phyloP scores from a whole-genome alignment of 2,888 invertebrate genomes.

The Neuroscelio doddi region DNA sequence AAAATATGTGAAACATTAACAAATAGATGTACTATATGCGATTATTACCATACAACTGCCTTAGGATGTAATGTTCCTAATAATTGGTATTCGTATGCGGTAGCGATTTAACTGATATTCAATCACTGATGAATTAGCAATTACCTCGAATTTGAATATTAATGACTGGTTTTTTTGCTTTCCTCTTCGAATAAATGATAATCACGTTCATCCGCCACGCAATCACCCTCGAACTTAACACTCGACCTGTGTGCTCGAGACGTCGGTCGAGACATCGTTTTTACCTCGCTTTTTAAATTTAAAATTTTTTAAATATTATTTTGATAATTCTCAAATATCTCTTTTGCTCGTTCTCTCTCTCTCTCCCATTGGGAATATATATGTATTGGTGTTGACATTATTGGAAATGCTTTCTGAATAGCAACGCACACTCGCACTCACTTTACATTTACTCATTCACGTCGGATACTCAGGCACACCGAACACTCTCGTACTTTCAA shows the following conservation, averaged over 20 bases:
- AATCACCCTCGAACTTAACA: constrained; percentile 21
- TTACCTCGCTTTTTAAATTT: constrained; percentile 15
- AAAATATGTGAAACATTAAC: constrained; percentile 71
- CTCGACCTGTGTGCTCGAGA: background rate
- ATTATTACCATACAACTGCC: constrained; percentile 63
- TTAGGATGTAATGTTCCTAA: constrained; percentile 55
- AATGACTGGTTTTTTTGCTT: constrained; percentile 18
- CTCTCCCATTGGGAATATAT: constrained; percentile 20
- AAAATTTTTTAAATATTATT: constrained; percentile 10
- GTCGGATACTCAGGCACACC: constrained; percentile 34
- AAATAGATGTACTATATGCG: constrained; percentile 67
- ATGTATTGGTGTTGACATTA: constrained; percentile 65
- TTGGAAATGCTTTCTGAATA: constrained; percentile 59
- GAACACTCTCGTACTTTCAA: constrained; percentile 54
- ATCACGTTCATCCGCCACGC: constrained; percentile 25
- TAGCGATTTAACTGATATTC: constrained; percentile 56
- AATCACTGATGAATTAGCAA: constrained; percentile 53
- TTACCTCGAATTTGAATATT: constrained; percentile 29
- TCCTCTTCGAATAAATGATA: constrained; percentile 21
- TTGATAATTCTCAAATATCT: constrained; percentile 9
- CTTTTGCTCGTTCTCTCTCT: constrained; percentile 14
- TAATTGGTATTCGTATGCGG: constrained; percentile 57
- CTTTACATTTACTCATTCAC: constrained; percentile 17
- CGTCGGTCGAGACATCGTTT: background rate
- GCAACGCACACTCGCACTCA: constrained; percentile 45